A percentile compares a stretch with the other conserved stretches of the same genome.
Evolutionary conservation across 2,797 vertebrate genomes (phyloP).

Genomic region (Lophius americanus): DNA sequence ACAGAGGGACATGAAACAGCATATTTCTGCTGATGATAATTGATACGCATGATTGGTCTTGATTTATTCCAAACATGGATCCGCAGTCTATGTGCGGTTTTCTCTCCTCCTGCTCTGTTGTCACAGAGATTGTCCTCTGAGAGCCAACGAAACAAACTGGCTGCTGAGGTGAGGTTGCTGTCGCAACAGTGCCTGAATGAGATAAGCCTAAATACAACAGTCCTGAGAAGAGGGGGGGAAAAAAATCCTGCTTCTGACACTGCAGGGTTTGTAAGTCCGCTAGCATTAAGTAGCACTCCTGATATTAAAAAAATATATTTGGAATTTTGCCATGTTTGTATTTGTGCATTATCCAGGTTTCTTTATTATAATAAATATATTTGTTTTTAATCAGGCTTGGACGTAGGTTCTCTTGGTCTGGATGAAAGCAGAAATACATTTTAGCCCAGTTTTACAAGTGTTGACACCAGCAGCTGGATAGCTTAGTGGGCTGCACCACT

Average conservation of each 20-base stretch:
- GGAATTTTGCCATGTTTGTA: no score
- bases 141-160: slow-evolving; percentile 34
- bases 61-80: slow-evolving; percentile 25
- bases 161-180: slow-evolving; percentile 24
- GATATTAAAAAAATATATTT: no score
- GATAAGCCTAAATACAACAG: slow-evolving; percentile 7
- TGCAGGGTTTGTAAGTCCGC: neutral
- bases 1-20: neutral
- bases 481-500: no score
- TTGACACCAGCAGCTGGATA: no score
- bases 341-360: no score
- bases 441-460: no score
- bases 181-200: slow-evolving; percentile 20
- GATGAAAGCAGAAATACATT: no score
- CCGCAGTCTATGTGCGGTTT: slow-evolving; percentile 23
- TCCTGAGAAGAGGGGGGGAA: neutral
- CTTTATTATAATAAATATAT: no score
- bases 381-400: no score
- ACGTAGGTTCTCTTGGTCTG: no score
- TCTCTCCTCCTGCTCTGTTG: slow-evolving; percentile 31
- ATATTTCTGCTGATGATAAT: slow-evolving; percentile 4
- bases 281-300: no score
- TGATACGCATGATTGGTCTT: slow-evolving; percentile 3
- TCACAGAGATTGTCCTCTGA: slow-evolving; percentile 49
- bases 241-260: slow-evolving; percentile 3